phyloP scores from a whole-genome alignment of 2,113 vertebrate species.

The Willisornis vidua region DNA sequence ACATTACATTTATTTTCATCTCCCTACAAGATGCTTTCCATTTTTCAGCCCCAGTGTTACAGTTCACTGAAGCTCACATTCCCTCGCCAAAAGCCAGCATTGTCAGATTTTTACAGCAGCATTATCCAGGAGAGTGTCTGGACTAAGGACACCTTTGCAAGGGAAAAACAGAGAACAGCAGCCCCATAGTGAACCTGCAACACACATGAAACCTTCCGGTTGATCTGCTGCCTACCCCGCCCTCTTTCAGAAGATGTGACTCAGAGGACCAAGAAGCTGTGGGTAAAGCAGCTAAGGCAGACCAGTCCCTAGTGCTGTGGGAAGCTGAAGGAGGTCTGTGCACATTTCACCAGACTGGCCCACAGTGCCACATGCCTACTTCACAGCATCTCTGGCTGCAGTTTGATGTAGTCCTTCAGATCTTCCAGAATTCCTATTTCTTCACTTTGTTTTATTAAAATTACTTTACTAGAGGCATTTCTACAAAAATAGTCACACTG shows the following conservation, averaged over 20 bases:
- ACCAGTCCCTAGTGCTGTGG: rapidly evolving
- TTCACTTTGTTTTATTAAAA: background rate
- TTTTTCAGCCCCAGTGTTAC: background rate
- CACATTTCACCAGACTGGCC: rapidly evolving
- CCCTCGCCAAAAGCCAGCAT: background rate
- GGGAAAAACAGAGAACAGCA: background rate
- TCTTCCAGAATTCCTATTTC: background rate
- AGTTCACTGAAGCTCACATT: background rate
- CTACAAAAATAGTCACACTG: background rate
- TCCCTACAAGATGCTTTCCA: background rate
- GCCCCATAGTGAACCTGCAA: rapidly evolving
- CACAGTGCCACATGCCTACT: rapidly evolving
- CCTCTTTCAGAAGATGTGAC: background rate
- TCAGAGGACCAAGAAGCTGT: rapidly evolving
- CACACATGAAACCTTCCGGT: rapidly evolving
- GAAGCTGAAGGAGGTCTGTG: background rate
- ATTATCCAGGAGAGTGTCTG: rapidly evolving
- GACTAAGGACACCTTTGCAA: background rate
- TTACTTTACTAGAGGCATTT: background rate
- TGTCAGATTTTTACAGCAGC: background rate
- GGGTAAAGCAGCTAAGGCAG: background rate
- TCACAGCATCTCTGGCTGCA: background rate
- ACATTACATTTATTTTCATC: background rate
- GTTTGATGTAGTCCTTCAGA: background rate
- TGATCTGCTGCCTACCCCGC: background rate